phyloP scores from a whole-genome alignment of 2,888 invertebrate genomes.

The Aporophyla lueneburgensis region DNA sequence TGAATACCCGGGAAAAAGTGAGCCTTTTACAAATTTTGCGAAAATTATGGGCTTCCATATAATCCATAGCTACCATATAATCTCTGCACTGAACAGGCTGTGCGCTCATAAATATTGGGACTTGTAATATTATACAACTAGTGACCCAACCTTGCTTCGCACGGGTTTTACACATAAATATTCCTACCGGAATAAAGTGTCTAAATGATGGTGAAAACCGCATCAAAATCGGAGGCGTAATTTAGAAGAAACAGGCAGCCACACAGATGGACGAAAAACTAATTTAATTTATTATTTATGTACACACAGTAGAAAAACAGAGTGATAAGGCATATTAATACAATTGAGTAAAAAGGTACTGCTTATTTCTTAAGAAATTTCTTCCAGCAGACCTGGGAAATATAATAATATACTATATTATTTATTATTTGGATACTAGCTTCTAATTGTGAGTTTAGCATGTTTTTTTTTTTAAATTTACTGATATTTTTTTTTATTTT shows the following conservation, averaged over 20 bases:
- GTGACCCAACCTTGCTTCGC: not conserved
- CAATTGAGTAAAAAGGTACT: too few species aligned
- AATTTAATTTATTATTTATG: too few species aligned
- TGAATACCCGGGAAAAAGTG: constrained; percentile 24
- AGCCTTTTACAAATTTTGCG: constrained; percentile 26
- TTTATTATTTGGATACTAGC: too few species aligned
- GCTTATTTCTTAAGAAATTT: too few species aligned
- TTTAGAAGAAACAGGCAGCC: not conserved
- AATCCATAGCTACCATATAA: constrained; percentile 12
- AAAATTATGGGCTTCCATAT: constrained; percentile 21
- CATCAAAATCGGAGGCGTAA: not conserved
- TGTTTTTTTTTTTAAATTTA: too few species aligned
- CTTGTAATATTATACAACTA: constrained; percentile 5
- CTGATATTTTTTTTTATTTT: too few species aligned
- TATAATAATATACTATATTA: too few species aligned
- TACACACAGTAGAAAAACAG: too few species aligned
- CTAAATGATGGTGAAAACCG: not conserved
- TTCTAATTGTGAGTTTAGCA: too few species aligned
- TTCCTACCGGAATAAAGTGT: not conserved
- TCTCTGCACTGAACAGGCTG: constrained; percentile 28
- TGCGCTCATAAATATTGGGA: constrained; percentile 43
- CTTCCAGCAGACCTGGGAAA: too few species aligned
- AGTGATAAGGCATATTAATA: too few species aligned
- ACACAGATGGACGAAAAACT: not conserved
- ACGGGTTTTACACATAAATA: not conserved